Evolutionary conservation across 2,113 vertebrate species (phyloP).

Genomic region (Dermatemys mawii): DNA sequence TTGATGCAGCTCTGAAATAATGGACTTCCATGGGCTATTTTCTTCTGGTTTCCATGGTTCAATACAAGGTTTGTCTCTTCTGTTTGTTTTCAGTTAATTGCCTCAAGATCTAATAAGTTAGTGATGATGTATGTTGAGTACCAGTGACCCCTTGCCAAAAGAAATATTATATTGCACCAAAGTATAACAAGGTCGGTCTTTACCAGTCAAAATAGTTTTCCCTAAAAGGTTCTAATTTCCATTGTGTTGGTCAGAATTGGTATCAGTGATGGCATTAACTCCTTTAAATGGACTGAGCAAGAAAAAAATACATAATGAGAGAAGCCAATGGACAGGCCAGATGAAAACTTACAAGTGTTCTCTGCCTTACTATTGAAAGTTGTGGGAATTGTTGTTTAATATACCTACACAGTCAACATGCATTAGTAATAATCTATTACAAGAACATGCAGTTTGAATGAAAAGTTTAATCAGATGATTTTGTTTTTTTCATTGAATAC

Average conservation of each 20-base stretch:
- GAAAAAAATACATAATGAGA: conserved; percentile 11
- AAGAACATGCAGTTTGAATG: conserved; percentile 52
- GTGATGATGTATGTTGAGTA: conserved; percentile 94
- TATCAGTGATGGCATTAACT: not conserved
- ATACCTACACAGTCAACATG: not conserved
- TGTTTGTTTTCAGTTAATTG: conserved; percentile 99
- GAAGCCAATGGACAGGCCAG: not conserved
- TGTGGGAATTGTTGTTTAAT: not conserved
- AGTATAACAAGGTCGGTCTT: conserved; percentile 75
- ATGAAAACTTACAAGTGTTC: not conserved
- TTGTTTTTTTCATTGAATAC: not conserved
- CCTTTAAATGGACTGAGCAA: not conserved
- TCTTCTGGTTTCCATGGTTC: conserved; percentile 86
- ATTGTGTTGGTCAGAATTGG: conserved; percentile 73
- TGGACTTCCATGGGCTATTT: conserved; percentile 89
- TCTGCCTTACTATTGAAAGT: not conserved
- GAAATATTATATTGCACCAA: conserved; percentile 88
- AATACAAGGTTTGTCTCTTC: conserved; percentile 94
- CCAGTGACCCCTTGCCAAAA: conserved; percentile 90
- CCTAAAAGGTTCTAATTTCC: conserved; percentile 79
- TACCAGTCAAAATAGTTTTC: conserved; percentile 79
- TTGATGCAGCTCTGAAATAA: conserved; percentile 91
- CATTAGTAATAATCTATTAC: not conserved
- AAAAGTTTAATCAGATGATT: conserved; percentile 27
- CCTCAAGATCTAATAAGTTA: conserved; percentile 98